These are phyloP conservation scores for Drosophila rellima DNA, from an alignment of 2,888 invertebrate species.

Conservation along the genomic window DNA sequence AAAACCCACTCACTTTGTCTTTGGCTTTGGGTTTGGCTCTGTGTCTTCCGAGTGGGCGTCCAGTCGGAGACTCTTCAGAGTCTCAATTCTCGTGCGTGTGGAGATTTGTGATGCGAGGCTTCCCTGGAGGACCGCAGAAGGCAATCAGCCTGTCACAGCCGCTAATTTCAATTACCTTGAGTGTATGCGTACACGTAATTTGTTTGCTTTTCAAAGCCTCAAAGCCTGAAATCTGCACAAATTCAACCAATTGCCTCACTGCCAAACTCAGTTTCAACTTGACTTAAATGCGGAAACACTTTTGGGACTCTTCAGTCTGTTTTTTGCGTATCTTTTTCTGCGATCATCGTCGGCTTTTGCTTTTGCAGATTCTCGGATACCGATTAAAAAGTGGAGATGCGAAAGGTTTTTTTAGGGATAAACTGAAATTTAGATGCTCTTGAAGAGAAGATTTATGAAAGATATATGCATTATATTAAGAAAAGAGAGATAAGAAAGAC, in stretches of 20 bases:
- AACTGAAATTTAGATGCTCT: slow-evolving; percentile 8
- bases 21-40: slow-evolving; percentile 37
- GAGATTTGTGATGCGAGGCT: slow-evolving; percentile 59
- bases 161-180: slow-evolving; percentile 79
- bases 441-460: background rate
- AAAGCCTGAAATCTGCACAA: slow-evolving; percentile 40
- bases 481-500: no score
- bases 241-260: slow-evolving; percentile 31
- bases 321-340: slow-evolving; percentile 22
- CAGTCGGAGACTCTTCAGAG: slow-evolving; percentile 5
- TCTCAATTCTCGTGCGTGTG: slow-evolving; percentile 26
- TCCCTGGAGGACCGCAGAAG: slow-evolving; percentile 61
- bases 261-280: background rate
- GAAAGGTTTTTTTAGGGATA: background rate
- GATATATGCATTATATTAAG: no score
- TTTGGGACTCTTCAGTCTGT: slow-evolving; percentile 43
- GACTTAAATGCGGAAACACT: slow-evolving; percentile 56
- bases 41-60: slow-evolving; percentile 64
- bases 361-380: slow-evolving; percentile 30
- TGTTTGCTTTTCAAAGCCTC: slow-evolving; percentile 64
- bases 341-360: slow-evolving; percentile 32
- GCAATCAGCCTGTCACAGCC: slow-evolving; percentile 79
- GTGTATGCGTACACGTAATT: slow-evolving; percentile 75
- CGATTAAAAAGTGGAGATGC: slow-evolving; percentile 38
- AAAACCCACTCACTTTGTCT: slow-evolving; percentile 68